These are phyloP conservation scores for Ophion slaviceki DNA, from an alignment of 2,888 invertebrate genomes.

Conservation along the genomic window DNA sequence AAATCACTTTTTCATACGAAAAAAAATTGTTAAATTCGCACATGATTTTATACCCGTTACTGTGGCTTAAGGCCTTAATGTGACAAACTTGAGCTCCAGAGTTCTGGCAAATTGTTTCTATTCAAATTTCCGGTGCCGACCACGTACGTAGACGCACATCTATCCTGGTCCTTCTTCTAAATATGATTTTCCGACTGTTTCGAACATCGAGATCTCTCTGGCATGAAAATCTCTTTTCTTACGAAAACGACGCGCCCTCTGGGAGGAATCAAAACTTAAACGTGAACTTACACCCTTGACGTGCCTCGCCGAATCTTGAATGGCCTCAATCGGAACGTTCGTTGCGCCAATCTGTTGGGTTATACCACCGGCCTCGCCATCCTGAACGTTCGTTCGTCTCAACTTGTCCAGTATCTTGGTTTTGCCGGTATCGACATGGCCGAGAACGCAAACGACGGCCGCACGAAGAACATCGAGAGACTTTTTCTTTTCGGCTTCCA, in stretches of 20 bases:
- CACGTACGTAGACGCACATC: no score
- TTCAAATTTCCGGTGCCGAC: no score
- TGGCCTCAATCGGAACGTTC: conserved; percentile 98
- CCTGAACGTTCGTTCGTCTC: conserved; percentile 94
- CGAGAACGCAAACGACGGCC: conserved; percentile 98
- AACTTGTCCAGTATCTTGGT: conserved; percentile 99
- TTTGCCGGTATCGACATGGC: conserved; percentile 99
- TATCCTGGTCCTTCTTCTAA: no score
- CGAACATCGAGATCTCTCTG: no score
- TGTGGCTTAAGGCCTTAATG: no score
- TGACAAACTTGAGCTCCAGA: no score
- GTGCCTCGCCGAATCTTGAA: conserved; percentile 96
- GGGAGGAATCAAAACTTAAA: background rate
- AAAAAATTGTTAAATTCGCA: no score
- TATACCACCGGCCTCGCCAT: conserved; percentile 99
- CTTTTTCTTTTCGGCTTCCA: conserved; percentile 89
- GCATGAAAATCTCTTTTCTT: no score
- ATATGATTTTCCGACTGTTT: no score
- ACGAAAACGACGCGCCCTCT: background rate
- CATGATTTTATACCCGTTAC: no score
- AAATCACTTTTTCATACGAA: no score
- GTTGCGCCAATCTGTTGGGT: conserved; percentile 99
- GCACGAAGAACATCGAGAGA: conserved; percentile 91
- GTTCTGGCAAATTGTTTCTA: no score
- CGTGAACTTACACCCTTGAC: conserved; percentile 91